phyloP scores from a whole-genome alignment of 2,888 invertebrate species.

The Apodemia zela region DNA sequence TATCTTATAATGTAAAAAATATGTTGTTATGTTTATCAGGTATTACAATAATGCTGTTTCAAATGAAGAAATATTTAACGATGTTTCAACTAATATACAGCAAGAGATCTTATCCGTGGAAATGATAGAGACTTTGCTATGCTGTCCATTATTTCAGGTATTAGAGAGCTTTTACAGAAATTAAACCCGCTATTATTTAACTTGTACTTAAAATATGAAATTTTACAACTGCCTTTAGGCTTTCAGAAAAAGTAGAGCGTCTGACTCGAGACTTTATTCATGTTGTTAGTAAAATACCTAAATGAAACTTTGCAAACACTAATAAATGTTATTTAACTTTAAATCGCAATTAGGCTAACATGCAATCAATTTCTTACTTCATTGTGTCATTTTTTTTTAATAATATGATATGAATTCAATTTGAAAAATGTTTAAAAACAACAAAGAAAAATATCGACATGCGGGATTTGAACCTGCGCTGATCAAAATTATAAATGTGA shows the following conservation, averaged over 20 bases:
- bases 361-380: no score
- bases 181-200: neutral
- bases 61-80: constrained; percentile 57
- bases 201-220: neutral
- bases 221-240: neutral
- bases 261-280: neutral
- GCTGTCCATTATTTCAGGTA: constrained; percentile 67
- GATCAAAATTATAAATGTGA: no score
- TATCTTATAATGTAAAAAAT: no score
- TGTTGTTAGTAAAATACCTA: neutral
- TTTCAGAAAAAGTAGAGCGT: constrained; percentile 1
- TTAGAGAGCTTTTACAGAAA: neutral
- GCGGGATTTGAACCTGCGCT: no score
- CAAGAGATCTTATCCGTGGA: constrained; percentile 66
- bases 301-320: neutral
- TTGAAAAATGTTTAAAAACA: no score
- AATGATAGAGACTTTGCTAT: constrained; percentile 58
- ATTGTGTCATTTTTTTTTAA: no score
- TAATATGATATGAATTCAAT: no score
- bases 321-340: neutral
- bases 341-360: neutral
- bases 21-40: constrained; percentile 39
- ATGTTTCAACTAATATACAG: constrained; percentile 63
- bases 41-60: constrained; percentile 68
- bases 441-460: no score